Base-by-base conservation (phyloP, 1,140 invertebrate species). In the Pogonus chalceus region DNA sequence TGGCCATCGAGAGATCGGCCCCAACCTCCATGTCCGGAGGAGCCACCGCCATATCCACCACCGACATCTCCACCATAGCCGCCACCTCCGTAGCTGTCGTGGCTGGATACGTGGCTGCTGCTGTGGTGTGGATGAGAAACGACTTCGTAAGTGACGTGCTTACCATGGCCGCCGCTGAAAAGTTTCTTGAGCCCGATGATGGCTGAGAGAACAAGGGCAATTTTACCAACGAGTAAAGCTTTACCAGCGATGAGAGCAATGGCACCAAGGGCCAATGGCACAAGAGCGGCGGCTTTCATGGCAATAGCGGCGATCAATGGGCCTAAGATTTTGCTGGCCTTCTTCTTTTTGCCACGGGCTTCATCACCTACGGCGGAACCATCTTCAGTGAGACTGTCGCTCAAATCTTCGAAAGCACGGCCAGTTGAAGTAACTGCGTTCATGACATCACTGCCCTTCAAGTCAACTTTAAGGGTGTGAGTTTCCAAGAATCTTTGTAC, bases 181-280 rank as follows among this genome's bases (percentile, higher is more conserved):
- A 90, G 71, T 65, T 90, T 90, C 77, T 89, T 89, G 67, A 90
- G 69, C 1, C 86, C 86, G 60, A 90, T 88, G 31, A 90, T 84
- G 48, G 84, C 82, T 0, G 87, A 86, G 18, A 90, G 77, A 0
- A 90, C 83, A 49, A 90, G 74, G 2, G 88, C 88, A 60, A 90
- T 81, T 69, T 90, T 90, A 62, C 87, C 88, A 59, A 90, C 83
- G 52, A 90, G 67, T 60, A 90, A 74, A 49, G 88, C 88, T 68
- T 90, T 90, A 54, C 88, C 88, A 37, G 88, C 88, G 59, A 90
- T 87, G 56, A 90, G 68, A 12, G 87, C 88, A 56, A 90, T 88
- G 26, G 81, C 85, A 23, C 84, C 86, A 7, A 90, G 76, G 1
- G 85, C 79, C 48, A 90, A 66, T 2, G 87, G 87, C 56, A 88